Base-by-base conservation (phyloP, 2,113 vertebrate species). In the Plestiodon gilberti region DNA sequence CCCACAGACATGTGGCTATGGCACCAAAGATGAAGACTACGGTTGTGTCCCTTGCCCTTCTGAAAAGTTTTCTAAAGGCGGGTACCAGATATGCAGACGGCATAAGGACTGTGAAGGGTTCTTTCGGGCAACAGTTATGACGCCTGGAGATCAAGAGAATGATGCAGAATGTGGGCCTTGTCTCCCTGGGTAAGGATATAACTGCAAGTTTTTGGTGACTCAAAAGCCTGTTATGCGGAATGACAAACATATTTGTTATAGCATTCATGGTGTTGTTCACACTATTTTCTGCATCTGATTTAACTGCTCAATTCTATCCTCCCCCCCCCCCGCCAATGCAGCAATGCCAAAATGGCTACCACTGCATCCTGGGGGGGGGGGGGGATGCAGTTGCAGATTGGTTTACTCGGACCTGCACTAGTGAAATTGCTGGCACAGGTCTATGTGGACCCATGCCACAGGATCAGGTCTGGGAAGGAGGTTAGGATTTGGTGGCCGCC, bases 41-140 rank as follows among this genome's bases (percentile, higher is more conserved):
- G 94, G 96, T 91, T 99, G 99, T 2, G 84, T 98, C 69, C 95
- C 98, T 15, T 99, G 98, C 89, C 97, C 97, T 0, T 95, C 97
- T 0, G 98, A 98, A 90, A 99, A 99, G 92, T 99, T 99, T 84
- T 99, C 99, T 83, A 98, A 97, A 95, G 99, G 99, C 81, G 98
- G 98, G 62, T 99, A 99, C 89, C 98, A 99, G 96, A 99, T 99
- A 92, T 99, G 98, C 96, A 95, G 98, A 78, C 95, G 99, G 4
- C 98, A 99, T 93, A 99, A 99, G 91, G 98, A 99, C 96, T 99
- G 99, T 0, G 97, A 99, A 77, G 97, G 98, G 0, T 97, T 99
- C 93, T 99, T 98, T 88, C 96, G 98, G 81, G 98, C 99, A 88
- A 98, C 98, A 0, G 97, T 99, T 78, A 95, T 98, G 80, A 96